Evolutionary conservation across 2,113 vertebrate genomes (phyloP).

Genomic region (Pygoscelis adeliae): DNA sequence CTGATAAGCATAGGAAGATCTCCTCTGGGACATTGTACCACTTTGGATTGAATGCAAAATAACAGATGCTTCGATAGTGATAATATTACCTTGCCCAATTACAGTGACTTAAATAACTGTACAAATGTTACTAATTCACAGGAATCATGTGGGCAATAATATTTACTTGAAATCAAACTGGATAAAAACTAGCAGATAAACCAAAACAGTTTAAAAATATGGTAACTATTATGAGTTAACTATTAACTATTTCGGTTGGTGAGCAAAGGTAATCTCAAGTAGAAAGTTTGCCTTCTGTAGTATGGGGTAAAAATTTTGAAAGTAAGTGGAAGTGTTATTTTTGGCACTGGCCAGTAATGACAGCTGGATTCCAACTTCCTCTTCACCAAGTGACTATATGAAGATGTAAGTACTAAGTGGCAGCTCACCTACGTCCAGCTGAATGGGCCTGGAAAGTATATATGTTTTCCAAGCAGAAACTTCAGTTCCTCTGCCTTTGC

Average conservation of each 20-base stretch:
- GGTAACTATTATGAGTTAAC: not conserved
- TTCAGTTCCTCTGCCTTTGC: not conserved
- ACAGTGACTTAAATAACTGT: not conserved
- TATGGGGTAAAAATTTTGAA: not conserved
- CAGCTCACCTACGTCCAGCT: rapidly evolving
- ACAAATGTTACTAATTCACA: not conserved
- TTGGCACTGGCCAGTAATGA: not conserved
- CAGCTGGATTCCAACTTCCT: not conserved
- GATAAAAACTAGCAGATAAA: not conserved
- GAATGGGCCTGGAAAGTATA: not conserved
- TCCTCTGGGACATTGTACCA: not conserved
- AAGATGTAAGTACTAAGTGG: not conserved
- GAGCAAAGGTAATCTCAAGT: not conserved
- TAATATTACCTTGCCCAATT: not conserved
- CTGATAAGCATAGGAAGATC: not conserved
- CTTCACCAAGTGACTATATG: not conserved
- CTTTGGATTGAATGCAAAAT: not conserved
- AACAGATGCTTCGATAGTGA: not conserved
- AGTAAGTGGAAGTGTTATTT: not conserved
- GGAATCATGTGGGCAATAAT: not conserved
- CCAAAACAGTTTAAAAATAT: not conserved
- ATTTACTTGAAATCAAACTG: not conserved
- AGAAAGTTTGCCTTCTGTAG: not conserved
- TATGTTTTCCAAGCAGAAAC: not conserved
- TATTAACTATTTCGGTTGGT: not conserved